Base-by-base conservation (phyloP, 2,888 invertebrate species). In the Crepidodera aurea region DNA sequence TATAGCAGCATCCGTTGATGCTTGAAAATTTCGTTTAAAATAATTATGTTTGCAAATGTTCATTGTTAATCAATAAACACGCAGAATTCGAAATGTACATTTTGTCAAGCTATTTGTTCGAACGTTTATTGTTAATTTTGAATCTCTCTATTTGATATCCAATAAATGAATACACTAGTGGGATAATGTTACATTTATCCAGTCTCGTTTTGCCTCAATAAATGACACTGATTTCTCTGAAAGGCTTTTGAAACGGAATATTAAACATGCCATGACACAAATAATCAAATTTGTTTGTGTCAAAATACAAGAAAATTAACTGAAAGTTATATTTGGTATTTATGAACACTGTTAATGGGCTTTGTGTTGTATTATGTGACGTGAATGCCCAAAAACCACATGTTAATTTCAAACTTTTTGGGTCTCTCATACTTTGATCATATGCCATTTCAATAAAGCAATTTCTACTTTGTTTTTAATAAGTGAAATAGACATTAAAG, bases 231-330 rank as follows among this genome's bases (percentile, higher is more conserved):
- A 42, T 42, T 42, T 42, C 42, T 8, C 18, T 13, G 15, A 42
- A 42, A 42, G 15, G 42, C 42, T 42, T 42, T 42, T 42, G 19
- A 42, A 42, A 42, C 42, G 19, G 16, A 42, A 42, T n/a, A 42
- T 42, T 16, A 2, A 1, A 19, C 18, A 8, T 10, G 18, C 18
- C 18, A 15, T 42, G 42, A 19, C n/a, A 15, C 42, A 15, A 1
- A 42, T 42, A 42, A 42, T 42, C 42, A 42, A 42, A 12, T 42
- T 42, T 42, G n/a, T 42, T 39, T 10, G 19, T n/a, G 42, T 42
- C 42, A 42, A 42, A 42, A 42, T 18, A 42, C 13, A 42, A 3
- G 19, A 13, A 19, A 42, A 42, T 42, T 32, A 32, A 32, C 32
- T 32, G 32, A n/a, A 32, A 32, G 10, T 32, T 8, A 32, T 3